A percentile compares a stretch with the other conserved stretches of the same genome.
These are phyloP conservation scores for Papio anubis DNA, from an alignment of 2,113 vertebrate genomes.

Conservation along the genomic window DNA sequence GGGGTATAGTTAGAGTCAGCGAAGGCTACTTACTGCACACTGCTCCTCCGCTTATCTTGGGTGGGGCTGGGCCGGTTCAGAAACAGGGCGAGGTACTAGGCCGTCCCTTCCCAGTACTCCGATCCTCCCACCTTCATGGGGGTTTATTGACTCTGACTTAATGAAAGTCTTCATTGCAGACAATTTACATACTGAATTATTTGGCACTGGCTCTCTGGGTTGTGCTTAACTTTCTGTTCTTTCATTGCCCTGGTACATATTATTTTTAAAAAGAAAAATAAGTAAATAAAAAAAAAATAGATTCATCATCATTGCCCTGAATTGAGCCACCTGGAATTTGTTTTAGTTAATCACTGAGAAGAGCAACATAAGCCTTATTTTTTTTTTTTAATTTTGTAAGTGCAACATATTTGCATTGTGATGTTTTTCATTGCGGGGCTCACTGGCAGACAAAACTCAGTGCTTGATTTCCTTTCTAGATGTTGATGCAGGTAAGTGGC, in stretches of 20 bases:
- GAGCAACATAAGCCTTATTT: neutral
- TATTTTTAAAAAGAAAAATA: neutral
- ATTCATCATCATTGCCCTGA: neutral
- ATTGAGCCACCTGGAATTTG: neutral
- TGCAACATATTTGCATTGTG: neutral
- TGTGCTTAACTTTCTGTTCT: neutral
- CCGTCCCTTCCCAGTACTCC: neutral
- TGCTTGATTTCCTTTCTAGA: conserved; percentile 40
- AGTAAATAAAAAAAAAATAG: neutral
- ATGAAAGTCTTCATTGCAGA: neutral
- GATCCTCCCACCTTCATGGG: neutral
- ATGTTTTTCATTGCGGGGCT: neutral
- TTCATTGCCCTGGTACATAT: neutral
- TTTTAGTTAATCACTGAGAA: neutral
- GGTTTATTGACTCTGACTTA: neutral
- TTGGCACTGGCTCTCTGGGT: neutral
- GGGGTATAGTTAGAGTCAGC: neutral
- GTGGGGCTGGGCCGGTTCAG: neutral
- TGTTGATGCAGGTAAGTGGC: neutral
- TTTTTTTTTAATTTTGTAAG: neutral
- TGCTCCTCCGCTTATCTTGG: neutral
- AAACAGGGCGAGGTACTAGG: neutral
- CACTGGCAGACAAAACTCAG: neutral
- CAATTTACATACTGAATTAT: neutral
- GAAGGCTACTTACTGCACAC: neutral